phyloP scores from a whole-genome alignment of 2,888 invertebrate species.

The Athetis lepigone region DNA sequence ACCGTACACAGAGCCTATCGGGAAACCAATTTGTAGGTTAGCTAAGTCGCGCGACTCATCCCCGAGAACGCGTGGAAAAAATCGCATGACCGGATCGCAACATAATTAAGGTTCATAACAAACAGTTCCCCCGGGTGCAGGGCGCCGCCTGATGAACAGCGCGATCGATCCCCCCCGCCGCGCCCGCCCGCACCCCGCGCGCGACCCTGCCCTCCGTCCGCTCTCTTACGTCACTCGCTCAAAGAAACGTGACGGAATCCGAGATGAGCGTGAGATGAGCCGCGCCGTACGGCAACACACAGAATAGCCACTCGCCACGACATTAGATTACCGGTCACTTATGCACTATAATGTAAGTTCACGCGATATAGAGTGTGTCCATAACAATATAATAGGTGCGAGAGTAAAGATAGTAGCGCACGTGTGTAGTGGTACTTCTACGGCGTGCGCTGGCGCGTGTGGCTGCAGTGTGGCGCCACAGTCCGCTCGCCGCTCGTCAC shows the following conservation, averaged over 20 bases:
- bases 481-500: too few species aligned
- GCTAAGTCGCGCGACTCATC: conserved; percentile 8
- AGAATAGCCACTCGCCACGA: not conserved
- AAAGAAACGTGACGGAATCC: conserved; percentile 40
- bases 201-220: not conserved
- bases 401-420: not conserved
- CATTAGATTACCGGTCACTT: too few species aligned
- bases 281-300: not conserved
- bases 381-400: too few species aligned
- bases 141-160: conserved; percentile 47
- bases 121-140: conserved; percentile 47
- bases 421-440: not conserved
- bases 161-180: conserved; percentile 52
- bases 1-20: conserved; percentile 1
- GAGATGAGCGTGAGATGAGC: conserved; percentile 49
- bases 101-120: conserved; percentile 59
- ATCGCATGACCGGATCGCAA: conserved; percentile 44
- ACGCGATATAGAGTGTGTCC: too few species aligned
- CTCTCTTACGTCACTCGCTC: conserved; percentile 47
- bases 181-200: not conserved
- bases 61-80: conserved; percentile 19
- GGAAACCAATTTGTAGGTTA: conserved; percentile 23
- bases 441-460: not conserved
- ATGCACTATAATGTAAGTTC: too few species aligned
- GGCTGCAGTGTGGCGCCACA: too few species aligned